Percentiles rank a stretch among this genome's conserved stretches.
phyloP scores from a whole-genome alignment of 2,113 vertebrate genomes.

The Corynorhinus townsendii region DNA sequence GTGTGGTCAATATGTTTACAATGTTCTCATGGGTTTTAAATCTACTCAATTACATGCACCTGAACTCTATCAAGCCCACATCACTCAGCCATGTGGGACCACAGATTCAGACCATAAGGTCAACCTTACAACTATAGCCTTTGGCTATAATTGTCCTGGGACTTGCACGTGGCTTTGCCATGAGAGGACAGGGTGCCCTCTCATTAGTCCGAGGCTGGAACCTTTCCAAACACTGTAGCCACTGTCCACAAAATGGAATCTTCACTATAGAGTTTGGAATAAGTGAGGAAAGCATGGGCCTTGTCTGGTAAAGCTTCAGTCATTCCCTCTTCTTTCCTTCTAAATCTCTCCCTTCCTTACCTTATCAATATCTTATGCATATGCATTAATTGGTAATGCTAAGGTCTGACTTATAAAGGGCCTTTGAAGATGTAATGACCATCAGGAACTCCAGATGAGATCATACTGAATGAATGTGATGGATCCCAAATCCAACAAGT shows the following conservation, averaged over 20 bases:
- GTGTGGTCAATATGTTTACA: no score
- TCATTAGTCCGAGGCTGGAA: no score
- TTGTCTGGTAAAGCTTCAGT: neutral
- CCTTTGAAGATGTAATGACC: neutral
- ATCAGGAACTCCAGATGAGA: neutral
- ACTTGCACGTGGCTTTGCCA: no score
- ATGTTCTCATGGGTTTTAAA: no score
- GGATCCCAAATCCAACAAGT: neutral
- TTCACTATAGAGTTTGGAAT: neutral
- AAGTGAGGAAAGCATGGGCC: neutral
- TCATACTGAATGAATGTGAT: neutral
- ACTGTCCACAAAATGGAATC: neutral
- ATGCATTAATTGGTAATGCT: neutral
- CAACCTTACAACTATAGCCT: no score
- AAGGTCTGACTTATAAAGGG: neutral
- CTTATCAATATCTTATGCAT: neutral
- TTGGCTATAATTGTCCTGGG: no score
- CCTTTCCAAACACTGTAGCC: no score
- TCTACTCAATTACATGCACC: no score
- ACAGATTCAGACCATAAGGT: no score
- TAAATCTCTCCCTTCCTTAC: neutral
- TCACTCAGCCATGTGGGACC: no score
- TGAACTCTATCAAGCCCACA: no score
- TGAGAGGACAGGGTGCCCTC: no score
- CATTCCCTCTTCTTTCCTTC: neutral